Conservation (phyloP, 2,113 vertebrate species). For the Scortum barcoo region DNA sequence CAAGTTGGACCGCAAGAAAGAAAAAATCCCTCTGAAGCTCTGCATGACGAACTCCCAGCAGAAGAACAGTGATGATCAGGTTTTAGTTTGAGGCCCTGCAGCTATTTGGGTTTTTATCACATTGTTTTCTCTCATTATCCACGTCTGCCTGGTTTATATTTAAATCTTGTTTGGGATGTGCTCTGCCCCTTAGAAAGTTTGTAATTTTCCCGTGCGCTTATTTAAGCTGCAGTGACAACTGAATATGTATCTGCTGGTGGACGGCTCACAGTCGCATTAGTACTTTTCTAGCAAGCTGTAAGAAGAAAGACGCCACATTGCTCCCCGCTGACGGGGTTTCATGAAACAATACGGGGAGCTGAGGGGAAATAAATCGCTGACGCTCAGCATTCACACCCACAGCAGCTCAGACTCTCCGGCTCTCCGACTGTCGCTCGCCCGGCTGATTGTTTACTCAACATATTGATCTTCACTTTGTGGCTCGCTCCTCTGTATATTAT, state of each 20-base stretch:
- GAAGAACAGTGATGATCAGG: neutral
- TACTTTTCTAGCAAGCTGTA: neutral
- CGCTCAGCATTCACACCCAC: conserved; percentile 5
- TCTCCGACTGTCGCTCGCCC: conserved; percentile 16
- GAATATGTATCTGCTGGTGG: conserved; percentile 13
- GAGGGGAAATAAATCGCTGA: conserved; percentile 27
- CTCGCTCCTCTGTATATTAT: conserved; percentile 64
- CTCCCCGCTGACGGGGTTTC: conserved; percentile 45
- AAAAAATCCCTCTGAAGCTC: neutral
- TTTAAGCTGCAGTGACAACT: conserved; percentile 3
- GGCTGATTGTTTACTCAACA: conserved; percentile 60
- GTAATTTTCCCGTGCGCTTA: neutral
- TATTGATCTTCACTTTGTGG: conserved; percentile 62
- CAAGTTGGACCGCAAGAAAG: neutral
- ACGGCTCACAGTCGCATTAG: neutral
- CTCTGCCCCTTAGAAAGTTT: neutral
- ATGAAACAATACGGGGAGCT: conserved; percentile 36
- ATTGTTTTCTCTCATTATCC: neutral
- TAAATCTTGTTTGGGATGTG: conserved; percentile 11
- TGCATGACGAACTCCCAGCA: conserved; percentile 5
- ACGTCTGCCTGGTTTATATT: neutral
- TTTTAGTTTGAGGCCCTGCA: neutral
- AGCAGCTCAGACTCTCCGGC: conserved; percentile 19
- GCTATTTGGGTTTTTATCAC: neutral
- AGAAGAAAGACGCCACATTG: neutral